Percentiles rank a stretch among this genome's conserved stretches.
Evolutionary conservation across 2,888 invertebrate species (phyloP).

Genomic region (Eristalis intricaria): DNA sequence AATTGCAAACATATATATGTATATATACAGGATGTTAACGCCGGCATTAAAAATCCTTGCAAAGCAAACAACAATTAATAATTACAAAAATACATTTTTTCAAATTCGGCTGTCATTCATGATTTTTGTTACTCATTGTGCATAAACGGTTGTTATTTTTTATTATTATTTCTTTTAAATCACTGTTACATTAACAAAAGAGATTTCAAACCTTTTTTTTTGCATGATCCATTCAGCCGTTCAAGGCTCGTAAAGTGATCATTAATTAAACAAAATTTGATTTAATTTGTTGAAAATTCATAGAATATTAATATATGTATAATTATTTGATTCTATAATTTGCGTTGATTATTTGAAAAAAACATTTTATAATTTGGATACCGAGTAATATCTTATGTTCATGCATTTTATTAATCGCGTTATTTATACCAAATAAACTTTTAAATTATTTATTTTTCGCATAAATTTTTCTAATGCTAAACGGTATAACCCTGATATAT

Average conservation of each 20-base stretch:
- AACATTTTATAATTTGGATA: neutral
- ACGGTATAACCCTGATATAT: constrained; percentile 32
- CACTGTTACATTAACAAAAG: too few relatives aligned
- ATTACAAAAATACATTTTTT: neutral
- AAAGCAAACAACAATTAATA: neutral
- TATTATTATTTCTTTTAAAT: too few relatives aligned
- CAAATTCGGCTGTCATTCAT: neutral
- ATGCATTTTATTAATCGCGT: neutral
- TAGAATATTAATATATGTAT: neutral
- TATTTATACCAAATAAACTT: neutral
- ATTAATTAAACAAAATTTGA: neutral
- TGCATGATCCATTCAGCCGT: too few relatives aligned
- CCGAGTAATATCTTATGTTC: neutral
- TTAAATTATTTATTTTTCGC: neutral
- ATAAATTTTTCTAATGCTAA: constrained; percentile 15
- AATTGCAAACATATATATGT: neutral
- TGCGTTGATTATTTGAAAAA: neutral
- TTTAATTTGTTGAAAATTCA: neutral
- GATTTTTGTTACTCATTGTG: neutral
- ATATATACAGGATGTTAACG: constrained; percentile 32
- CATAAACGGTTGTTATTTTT: too few relatives aligned
- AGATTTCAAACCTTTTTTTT: too few relatives aligned
- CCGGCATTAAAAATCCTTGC: constrained; percentile 19
- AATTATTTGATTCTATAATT: neutral
- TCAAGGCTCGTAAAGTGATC: too few relatives aligned